Conservation (phyloP, 2,797 vertebrate species). For the Acomys russatus region DNA sequence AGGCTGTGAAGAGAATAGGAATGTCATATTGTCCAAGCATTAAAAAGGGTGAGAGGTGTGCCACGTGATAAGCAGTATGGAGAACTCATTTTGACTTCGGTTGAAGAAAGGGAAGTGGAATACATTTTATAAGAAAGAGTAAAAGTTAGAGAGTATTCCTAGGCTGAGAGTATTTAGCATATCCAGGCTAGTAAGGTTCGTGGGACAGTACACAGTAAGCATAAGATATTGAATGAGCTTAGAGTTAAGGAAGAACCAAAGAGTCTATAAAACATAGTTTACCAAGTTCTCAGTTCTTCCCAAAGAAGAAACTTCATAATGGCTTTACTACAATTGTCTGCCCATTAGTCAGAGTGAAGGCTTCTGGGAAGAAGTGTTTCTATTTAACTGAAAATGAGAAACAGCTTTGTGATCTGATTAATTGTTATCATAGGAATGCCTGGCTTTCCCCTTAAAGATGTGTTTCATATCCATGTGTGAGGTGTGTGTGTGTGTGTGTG, state of each 20-base stretch:
- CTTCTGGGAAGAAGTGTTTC: conserved; percentile 71
- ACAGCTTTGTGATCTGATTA: conserved; percentile 19
- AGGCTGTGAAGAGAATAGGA: conserved; percentile 41
- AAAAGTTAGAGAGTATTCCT: background rate
- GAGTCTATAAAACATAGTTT: background rate
- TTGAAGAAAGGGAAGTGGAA: background rate
- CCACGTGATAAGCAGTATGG: background rate
- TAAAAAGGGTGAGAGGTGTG: background rate
- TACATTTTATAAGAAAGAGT: background rate
- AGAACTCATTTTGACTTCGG: conserved; percentile 47
- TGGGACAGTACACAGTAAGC: background rate
- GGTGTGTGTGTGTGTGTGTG: background rate
- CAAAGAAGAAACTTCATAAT: conserved; percentile 44
- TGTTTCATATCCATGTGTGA: background rate
- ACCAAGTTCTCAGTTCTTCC: background rate
- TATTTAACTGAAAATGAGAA: conserved; percentile 54
- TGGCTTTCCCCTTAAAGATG: background rate
- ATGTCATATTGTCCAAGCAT: background rate
- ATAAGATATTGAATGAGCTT: background rate
- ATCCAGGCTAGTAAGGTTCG: background rate
- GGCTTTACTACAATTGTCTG: conserved; percentile 51
- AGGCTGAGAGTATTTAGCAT: background rate
- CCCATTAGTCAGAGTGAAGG: conserved; percentile 56
- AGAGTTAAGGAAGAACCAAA: background rate
- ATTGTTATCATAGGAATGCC: background rate